These are phyloP conservation scores for Spea bombifrons DNA, from an alignment of 2,113 vertebrate species.

Conservation along the genomic window DNA sequence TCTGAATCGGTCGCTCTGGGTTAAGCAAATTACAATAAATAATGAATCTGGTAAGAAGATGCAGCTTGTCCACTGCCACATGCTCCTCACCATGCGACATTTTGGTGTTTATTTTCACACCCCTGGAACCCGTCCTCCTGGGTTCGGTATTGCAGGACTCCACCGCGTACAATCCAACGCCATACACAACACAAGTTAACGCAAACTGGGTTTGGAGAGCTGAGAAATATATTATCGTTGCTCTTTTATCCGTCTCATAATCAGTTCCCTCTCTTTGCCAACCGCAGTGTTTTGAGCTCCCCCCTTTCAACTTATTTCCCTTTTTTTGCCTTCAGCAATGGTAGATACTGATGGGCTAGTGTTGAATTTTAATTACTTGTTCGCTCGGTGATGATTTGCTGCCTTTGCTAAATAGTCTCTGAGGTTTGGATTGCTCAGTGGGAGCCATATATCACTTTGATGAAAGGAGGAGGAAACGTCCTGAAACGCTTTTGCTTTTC, in stretches of 20 bases:
- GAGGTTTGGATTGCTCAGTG: not conserved
- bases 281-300: slow-evolving; percentile 20
- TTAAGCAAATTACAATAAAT: no score
- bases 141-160: no score
- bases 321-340: slow-evolving; percentile 6
- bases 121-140: no score
- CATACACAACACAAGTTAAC: no score
- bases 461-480: slow-evolving; percentile 31
- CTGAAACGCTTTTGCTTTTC: slow-evolving; percentile 26
- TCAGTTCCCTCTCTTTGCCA: slow-evolving; percentile 9
- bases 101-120: no score
- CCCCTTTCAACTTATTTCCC: slow-evolving; percentile 19
- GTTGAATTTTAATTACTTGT: slow-evolving; percentile 50
- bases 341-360: slow-evolving; percentile 22
- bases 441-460: slow-evolving; percentile 30
- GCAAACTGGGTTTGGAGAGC: not conserved
- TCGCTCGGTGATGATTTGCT: slow-evolving; percentile 37
- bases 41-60: no score
- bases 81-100: no score
- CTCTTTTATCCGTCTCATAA: slow-evolving; percentile 8
- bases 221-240: slow-evolving; percentile 10
- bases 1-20: no score
- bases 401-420: slow-evolving; percentile 38
- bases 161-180: no score
- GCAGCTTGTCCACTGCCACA: no score